Base-by-base conservation (phyloP, 2,888 invertebrate species). In the Leptinotarsa rubiginosa region DNA sequence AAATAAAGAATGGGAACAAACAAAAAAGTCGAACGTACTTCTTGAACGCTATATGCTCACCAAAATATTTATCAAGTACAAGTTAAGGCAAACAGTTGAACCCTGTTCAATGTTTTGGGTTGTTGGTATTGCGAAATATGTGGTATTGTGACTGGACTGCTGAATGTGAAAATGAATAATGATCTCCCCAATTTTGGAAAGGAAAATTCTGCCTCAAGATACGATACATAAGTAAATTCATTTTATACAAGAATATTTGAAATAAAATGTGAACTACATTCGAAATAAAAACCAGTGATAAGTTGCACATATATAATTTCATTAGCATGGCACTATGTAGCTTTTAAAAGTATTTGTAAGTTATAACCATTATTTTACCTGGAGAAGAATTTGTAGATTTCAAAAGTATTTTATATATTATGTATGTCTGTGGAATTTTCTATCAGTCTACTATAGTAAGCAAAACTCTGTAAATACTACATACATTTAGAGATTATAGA, bases 371-470 rank as follows among this genome's bases (percentile, higher is more conserved):
- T 62, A 41, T 62, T 62, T 62, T 62, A 62, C 62, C 62, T 31
- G 62, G 2, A 56, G 56, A 62, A 41, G 62, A 62, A 31, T 62
- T 62, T 62, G 62, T 62, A 41, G 62, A 41, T 62, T 31, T 41
- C 62, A 41, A 62, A 41, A 31, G 41, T 62, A 62, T 62, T 62
- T 62, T 62, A 52, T 64, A 74, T 66, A 62, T 62, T 62, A n/a
- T 62, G 65, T 64, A 74, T 66, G 65, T 76, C 56, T 77, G 77
- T 77, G 77, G 65, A 75, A 73, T 77, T 77, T 75, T 77, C 77
- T 77, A 75, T 77, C 75, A 75, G 71, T 67, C 31, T 62, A 16
- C 25, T 15, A 41, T 25, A n/a, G 16, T n/a, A 5, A 18, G n/a
- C 31, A 62, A 62, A 31, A n/a, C 25, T 31, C 62, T 62, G 62